A percentile compares a stretch with the other conserved stretches of the same genome.
Evolutionary conservation across 2,888 invertebrate genomes (phyloP).

Genomic region (Taenaris catops): DNA sequence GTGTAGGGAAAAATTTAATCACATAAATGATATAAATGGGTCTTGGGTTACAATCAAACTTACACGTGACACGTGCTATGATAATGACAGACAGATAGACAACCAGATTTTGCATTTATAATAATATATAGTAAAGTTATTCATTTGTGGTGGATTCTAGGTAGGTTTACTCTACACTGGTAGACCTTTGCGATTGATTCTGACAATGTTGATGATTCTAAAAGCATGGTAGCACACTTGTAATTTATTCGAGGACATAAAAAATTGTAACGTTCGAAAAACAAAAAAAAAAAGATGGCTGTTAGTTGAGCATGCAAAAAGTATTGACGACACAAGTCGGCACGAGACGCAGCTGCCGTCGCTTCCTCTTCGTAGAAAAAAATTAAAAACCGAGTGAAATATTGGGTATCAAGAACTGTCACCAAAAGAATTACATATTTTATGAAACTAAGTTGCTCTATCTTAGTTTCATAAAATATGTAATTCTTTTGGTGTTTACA

Average conservation of each 20-base stretch:
- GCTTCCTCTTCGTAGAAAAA: constrained; percentile 72
- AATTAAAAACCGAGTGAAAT: constrained; percentile 40
- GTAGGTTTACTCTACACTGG: neutral
- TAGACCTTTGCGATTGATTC: neutral
- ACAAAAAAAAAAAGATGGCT: constrained; percentile 48
- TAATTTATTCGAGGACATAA: constrained; percentile 9
- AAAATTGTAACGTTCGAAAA: constrained; percentile 38
- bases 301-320: constrained; percentile 64
- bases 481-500: no score
- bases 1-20: no score
- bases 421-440: constrained; percentile 54
- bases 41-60: no score
- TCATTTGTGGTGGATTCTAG: neutral
- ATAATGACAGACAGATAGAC: no score
- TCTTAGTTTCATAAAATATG: no score
- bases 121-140: no score
- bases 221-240: neutral
- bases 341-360: constrained; percentile 69
- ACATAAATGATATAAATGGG: no score
- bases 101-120: no score
- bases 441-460: no score
- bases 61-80: no score
- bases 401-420: constrained; percentile 58
- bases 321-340: constrained; percentile 43
- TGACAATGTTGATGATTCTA: neutral